Evolutionary conservation across 2,888 invertebrate species (phyloP).

Genomic region (Apodemia duryi): DNA sequence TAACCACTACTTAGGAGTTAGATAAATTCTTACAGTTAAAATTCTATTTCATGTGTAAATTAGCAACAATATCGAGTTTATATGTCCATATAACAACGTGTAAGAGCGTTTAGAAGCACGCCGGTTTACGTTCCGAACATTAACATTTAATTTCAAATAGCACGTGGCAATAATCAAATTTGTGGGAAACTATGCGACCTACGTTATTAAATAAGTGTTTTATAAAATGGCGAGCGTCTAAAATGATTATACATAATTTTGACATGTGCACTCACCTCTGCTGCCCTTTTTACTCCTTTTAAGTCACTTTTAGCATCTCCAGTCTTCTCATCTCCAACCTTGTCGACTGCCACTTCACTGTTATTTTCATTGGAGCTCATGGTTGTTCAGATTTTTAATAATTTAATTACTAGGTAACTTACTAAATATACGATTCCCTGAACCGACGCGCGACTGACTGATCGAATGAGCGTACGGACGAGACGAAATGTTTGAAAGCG

Average conservation of each 20-base stretch:
- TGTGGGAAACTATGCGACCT: conserved; percentile 36
- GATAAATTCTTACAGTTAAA: neutral
- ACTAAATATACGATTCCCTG: conserved; percentile 74
- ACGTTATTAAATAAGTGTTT: conserved; percentile 49
- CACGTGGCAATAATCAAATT: conserved; percentile 47
- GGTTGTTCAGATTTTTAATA: conserved; percentile 68
- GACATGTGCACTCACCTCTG: conserved; percentile 87
- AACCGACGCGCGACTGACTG: conserved; percentile 86
- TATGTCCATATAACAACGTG: neutral
- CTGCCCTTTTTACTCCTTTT: conserved; percentile 92
- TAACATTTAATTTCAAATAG: conserved; percentile 30
- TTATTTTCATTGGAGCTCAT: conserved; percentile 86
- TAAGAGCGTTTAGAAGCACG: conserved; percentile 64
- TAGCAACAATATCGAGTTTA: neutral
- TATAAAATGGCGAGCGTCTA: conserved; percentile 78
- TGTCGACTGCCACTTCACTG: conserved; percentile 91
- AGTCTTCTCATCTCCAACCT: conserved; percentile 87
- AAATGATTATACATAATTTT: conserved; percentile 62
- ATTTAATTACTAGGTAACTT: conserved; percentile 59
- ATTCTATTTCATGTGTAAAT: neutral
- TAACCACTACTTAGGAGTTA: neutral
- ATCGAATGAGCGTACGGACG: conserved; percentile 77
- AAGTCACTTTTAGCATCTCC: conserved; percentile 88
- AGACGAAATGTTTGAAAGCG: conserved; percentile 87
- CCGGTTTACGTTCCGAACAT: conserved; percentile 47